phyloP scores from a whole-genome alignment of 2,797 vertebrate genomes.

The Liasis olivaceus region DNA sequence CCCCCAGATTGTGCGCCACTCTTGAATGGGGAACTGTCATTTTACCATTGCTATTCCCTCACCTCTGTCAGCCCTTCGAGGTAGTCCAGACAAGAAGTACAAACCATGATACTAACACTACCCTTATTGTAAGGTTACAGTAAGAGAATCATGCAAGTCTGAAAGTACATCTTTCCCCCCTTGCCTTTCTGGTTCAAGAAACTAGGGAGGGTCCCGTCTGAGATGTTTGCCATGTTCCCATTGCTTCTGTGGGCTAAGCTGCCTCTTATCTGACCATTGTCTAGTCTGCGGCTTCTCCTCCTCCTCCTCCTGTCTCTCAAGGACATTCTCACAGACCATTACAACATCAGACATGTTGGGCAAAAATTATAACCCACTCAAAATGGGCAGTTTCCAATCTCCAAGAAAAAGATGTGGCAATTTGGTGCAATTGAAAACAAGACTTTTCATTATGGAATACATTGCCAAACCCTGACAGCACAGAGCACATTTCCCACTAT shows the following conservation, averaged over 20 bases:
- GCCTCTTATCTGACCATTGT: background rate
- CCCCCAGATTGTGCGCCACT: background rate
- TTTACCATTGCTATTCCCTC: background rate
- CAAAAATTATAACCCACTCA: background rate
- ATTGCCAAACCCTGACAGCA: background rate
- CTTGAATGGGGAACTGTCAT: background rate
- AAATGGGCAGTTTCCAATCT: background rate
- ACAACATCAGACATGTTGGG: background rate
- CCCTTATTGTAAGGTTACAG: background rate
- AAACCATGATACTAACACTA: background rate
- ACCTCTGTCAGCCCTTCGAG: background rate
- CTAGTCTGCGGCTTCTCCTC: background rate
- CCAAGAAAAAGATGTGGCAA: background rate
- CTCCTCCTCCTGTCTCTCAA: background rate
- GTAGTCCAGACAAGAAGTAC: background rate
- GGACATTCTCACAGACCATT: background rate
- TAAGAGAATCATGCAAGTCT: background rate
- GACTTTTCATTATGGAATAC: background rate
- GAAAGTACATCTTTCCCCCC: background rate
- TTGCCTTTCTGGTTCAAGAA: background rate
- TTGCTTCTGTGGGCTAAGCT: background rate
- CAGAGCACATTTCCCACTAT: background rate
- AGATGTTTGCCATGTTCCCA: background rate
- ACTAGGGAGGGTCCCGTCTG: background rate
- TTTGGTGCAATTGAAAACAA: background rate